Conservation (phyloP, 2,113 vertebrate species). For the Struthidea cinerea region DNA sequence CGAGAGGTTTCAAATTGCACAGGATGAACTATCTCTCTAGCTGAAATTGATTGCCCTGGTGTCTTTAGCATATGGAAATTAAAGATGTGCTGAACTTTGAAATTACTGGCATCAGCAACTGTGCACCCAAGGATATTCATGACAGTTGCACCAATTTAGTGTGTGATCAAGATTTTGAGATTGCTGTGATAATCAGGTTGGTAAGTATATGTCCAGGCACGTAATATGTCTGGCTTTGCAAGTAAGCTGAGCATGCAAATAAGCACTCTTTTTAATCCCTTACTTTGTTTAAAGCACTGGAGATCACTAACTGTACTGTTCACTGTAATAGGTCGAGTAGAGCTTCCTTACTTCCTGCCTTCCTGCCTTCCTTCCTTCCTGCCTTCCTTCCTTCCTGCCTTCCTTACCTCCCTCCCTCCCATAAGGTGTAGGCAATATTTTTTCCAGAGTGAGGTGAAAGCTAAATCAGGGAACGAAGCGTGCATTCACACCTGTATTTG, state of each 20-base stretch:
- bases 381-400: rapidly evolving
- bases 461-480: not conserved
- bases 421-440: not conserved
- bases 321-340: not conserved
- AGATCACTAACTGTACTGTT: not conserved
- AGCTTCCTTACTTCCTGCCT: not conserved
- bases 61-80: not conserved
- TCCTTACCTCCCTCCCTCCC: rapidly evolving
- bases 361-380: not conserved
- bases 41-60: not conserved
- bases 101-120: not conserved
- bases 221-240: not conserved
- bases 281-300: not conserved
- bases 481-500: not conserved
- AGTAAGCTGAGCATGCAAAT: not conserved
- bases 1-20: not conserved
- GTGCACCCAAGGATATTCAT: not conserved
- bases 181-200: constrained; percentile 1
- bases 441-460: not conserved
- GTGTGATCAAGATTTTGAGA: constrained; percentile 20
- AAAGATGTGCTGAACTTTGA: not conserved
- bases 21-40: not conserved
- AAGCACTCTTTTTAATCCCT: not conserved
- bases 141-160: not conserved
- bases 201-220: constrained; percentile 5